phyloP scores from a whole-genome alignment of 2,113 vertebrate genomes.

The Orycteropus afer region DNA sequence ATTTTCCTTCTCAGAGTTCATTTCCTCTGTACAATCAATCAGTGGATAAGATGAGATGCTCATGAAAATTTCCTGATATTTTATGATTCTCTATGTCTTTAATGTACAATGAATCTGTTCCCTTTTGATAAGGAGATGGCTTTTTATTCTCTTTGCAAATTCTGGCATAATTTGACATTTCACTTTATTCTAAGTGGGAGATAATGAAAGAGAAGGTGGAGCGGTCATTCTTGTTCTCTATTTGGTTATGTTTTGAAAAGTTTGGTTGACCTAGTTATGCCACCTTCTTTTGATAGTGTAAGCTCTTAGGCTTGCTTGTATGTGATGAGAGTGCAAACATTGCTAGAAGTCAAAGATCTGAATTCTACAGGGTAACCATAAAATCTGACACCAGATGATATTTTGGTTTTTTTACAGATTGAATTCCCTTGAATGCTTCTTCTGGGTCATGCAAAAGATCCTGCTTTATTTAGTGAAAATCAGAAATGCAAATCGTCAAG shows the following conservation, averaged over 20 bases:
- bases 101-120: constrained; percentile 38
- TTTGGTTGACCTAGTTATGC: constrained; percentile 53
- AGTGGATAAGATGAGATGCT: constrained; percentile 41
- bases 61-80: constrained; percentile 60
- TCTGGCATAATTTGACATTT: constrained; percentile 72
- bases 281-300: constrained; percentile 6
- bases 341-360: constrained; percentile 20
- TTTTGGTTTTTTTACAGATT: background rate
- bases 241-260: constrained; percentile 50
- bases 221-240: constrained; percentile 45
- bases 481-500: background rate
- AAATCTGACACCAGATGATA: background rate
- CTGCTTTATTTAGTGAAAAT: constrained; percentile 18
- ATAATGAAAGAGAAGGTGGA: constrained; percentile 65
- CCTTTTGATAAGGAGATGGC: constrained; percentile 55
- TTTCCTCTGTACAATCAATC: constrained; percentile 56
- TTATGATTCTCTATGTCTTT: constrained; percentile 51
- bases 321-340: constrained; percentile 24
- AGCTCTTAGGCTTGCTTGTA: constrained; percentile 16
- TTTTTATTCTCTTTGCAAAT: constrained; percentile 68
- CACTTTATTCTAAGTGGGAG: constrained; percentile 63
- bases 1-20: constrained; percentile 43
- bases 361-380: background rate
- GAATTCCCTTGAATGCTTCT: background rate
- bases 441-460: constrained; percentile 6